A percentile compares a stretch with the other conserved stretches of the same genome.
Conservation (phyloP, 2,888 invertebrate genomes). For the Drosophila mulleri region DNA sequence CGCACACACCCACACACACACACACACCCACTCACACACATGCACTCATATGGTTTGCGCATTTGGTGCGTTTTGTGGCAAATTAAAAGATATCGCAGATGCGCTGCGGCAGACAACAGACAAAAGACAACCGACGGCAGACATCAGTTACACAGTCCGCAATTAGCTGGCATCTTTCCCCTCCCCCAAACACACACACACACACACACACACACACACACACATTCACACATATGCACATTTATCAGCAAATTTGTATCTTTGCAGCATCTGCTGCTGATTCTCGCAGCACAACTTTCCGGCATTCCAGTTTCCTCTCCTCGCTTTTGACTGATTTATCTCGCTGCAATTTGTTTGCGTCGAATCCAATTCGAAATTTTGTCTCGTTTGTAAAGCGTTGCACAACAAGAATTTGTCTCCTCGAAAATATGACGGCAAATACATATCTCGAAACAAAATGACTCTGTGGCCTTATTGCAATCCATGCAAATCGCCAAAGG, state of each 20-base stretch:
- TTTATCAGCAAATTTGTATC: slow-evolving; percentile 44
- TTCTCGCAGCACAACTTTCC: slow-evolving; percentile 12
- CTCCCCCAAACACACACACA: not conserved
- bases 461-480: not conserved
- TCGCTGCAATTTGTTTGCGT: slow-evolving; percentile 53
- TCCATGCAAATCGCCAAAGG: slow-evolving; percentile 11
- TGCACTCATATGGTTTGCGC: slow-evolving; percentile 41
- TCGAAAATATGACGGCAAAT: slow-evolving; percentile 25
- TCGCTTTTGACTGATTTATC: slow-evolving; percentile 57
- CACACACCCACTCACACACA: slow-evolving; percentile 9
- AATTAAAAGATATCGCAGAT: slow-evolving; percentile 74
- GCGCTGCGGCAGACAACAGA: slow-evolving; percentile 24
- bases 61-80: slow-evolving; percentile 75
- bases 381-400: slow-evolving; percentile 13
- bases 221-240: not conserved
- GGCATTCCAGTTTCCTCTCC: slow-evolving; percentile 15
- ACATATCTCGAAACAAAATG: slow-evolving; percentile 14
- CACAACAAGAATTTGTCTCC: slow-evolving; percentile 28
- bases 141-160: slow-evolving; percentile 52
- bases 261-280: slow-evolving; percentile 15
- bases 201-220: not conserved
- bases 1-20: slow-evolving; percentile 52
- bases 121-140: not conserved
- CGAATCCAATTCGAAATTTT: slow-evolving; percentile 33
- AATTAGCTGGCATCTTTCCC: slow-evolving; percentile 55